These are phyloP conservation scores for Nephrotoma flavescens DNA, from an alignment of 2,888 invertebrate genomes.

Conservation along the genomic window DNA sequence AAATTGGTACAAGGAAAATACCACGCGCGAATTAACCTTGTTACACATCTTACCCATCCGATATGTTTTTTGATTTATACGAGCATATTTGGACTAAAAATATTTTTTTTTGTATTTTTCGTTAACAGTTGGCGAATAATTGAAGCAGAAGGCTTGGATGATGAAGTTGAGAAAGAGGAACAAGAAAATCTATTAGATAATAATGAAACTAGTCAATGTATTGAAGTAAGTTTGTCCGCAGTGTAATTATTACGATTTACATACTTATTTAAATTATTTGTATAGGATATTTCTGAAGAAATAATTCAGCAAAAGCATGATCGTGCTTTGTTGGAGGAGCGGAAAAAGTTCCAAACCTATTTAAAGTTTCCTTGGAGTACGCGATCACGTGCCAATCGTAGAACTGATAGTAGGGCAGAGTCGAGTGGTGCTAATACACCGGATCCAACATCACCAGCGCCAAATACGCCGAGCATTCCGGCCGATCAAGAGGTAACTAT, in stretches of 20 bases:
- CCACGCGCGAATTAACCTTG: too few relatives aligned
- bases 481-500: slow-evolving; percentile 25
- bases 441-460: slow-evolving; percentile 47
- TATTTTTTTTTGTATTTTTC: slow-evolving; percentile 9
- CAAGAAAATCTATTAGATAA: slow-evolving; percentile 33
- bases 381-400: slow-evolving; percentile 42
- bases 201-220: slow-evolving; percentile 4
- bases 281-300: slow-evolving; percentile 69
- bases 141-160: slow-evolving; percentile 41
- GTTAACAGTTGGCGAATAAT: slow-evolving; percentile 55
- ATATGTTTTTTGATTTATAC: too few relatives aligned
- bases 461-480: slow-evolving; percentile 22
- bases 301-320: slow-evolving; percentile 56
- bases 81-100: too few relatives aligned
- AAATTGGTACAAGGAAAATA: too few relatives aligned
- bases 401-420: slow-evolving; percentile 51
- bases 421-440: slow-evolving; percentile 62
- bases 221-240: background rate
- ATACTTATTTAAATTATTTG: slow-evolving; percentile 24
- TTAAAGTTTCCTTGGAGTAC: slow-evolving; percentile 32
- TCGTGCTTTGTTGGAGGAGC: slow-evolving; percentile 50
- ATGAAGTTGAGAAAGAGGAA: slow-evolving; percentile 28
- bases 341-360: slow-evolving; percentile 42
- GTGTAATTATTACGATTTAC: background rate
- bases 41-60: too few relatives aligned